Evolutionary conservation across 2,797 vertebrate species (phyloP).

Genomic region (Nannoperca obscura): DNA sequence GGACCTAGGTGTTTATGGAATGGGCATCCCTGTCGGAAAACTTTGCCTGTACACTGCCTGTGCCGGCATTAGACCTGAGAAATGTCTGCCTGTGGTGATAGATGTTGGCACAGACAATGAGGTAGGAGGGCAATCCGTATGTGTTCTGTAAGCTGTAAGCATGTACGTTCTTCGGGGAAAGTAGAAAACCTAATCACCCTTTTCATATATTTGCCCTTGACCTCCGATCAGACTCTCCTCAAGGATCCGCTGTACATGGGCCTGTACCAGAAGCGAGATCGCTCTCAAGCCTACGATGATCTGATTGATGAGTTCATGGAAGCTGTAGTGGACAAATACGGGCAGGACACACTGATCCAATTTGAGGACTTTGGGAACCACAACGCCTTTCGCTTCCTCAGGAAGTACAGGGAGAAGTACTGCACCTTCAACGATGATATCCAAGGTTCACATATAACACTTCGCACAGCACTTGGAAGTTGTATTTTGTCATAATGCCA

Average conservation of each 20-base stretch:
- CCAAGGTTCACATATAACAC: conserved; percentile 87
- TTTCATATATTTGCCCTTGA: not conserved
- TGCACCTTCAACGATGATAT: conserved; percentile 99
- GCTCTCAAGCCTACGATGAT: conserved; percentile 93
- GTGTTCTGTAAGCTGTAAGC: not conserved
- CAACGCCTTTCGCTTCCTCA: conserved; percentile 95
- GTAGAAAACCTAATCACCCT: not conserved
- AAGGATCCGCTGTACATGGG: conserved; percentile 97
- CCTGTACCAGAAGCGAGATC: conserved; percentile 94
- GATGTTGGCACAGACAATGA: conserved; percentile 96
- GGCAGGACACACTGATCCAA: conserved; percentile 95
- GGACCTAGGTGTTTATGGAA: conserved; percentile 97
- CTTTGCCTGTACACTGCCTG: conserved; percentile 97
- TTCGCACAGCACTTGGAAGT: not conserved
- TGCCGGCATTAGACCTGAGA: conserved; percentile 93
- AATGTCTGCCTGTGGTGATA: conserved; percentile 94
- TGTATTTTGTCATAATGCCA: not conserved
- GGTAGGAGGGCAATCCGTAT: conserved; percentile 70
- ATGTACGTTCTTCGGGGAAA: not conserved
- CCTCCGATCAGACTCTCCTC: conserved; percentile 86
- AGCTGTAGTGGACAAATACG: conserved; percentile 95
- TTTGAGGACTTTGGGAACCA: conserved; percentile 99
- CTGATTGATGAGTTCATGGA: conserved; percentile 99
- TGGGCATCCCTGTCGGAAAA: conserved; percentile 98
- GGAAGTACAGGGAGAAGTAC: conserved; percentile 95